Evolutionary conservation across 2,888 invertebrate species (phyloP), one percentile per base, ranked within the genome.

Genomic region (Alsophila aescularia): DNA sequence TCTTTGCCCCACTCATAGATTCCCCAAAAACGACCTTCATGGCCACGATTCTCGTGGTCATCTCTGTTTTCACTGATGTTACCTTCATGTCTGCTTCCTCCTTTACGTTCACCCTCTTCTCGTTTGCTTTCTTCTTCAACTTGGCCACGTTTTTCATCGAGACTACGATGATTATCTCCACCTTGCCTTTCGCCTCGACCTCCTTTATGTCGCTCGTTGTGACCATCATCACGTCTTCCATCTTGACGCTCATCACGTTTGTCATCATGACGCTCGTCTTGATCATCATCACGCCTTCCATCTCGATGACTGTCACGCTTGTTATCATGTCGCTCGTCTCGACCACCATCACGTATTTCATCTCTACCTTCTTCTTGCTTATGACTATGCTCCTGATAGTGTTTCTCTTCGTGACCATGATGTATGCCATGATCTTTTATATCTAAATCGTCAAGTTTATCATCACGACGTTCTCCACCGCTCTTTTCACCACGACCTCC

Each of bases 401-500:
- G 8, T 15, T 43, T 31, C 24, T 55, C 47, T 29, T 50, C 14
- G 2, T 16, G 10, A 16, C 32, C 49, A 15, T 41, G 44, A 27
- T 52, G 13, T 27, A 29, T 29, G 10, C 36, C 10, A 15, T 35
- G 34, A n/a, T 15, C 14, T 49, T 16, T 41, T 21, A 10, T 39
- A 0, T 24, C 40, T 8, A 3, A 2, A 14, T 8, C 7, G 7
- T 42, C 10, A 12, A 2, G 16, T 8, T 41, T 29, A 29, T 29
- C 10, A 2, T n/a, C n/a, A 2, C 2, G 29, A 29, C 29, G 34
- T 13, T 34, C 34, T 18, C 24, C 24, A 8, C 3, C 3, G 24
- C 18, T 2, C 18, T 34, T 9, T 16, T 49, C 43, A 0, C 36
- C 44, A 8, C 45, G 41, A 3, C 55, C 48, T 7, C 53, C 42